phyloP scores from a whole-genome alignment of 2,888 invertebrate species.

The Agriopis leucophaearia region DNA sequence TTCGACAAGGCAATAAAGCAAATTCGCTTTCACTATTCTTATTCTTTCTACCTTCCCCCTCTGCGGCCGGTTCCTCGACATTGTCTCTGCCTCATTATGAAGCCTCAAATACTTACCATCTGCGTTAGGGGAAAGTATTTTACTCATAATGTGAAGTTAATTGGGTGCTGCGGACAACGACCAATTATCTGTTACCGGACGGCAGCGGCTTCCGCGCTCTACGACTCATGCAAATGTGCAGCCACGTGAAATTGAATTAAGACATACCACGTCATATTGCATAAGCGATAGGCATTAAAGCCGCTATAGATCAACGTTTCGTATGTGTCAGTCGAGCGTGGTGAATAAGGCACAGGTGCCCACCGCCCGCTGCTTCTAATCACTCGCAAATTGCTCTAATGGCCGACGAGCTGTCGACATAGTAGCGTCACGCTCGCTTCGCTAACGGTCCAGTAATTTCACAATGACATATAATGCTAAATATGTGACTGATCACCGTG shows the following conservation, averaged over 20 bases:
- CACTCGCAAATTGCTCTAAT: conserved; percentile 65
- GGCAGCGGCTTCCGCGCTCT: conserved; percentile 53
- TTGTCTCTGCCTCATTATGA: conserved; percentile 64
- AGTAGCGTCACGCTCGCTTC: conserved; percentile 55
- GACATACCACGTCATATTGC: conserved; percentile 39
- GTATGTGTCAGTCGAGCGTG: conserved; percentile 47
- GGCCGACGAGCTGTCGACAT: conserved; percentile 54
- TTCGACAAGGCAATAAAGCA: conserved; percentile 55
- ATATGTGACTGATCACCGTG: conserved; percentile 35
- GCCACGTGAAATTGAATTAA: conserved; percentile 56
- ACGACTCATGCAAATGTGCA: conserved; percentile 57
- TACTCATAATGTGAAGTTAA: conserved; percentile 59
- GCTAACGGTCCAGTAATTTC: conserved; percentile 58
- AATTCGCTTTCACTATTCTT: conserved; percentile 62
- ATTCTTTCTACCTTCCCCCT: conserved; percentile 32
- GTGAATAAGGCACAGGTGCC: conserved; percentile 49
- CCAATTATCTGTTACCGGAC: conserved; percentile 61
- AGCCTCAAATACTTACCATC: conserved; percentile 60
- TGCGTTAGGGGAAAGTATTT: conserved; percentile 67
- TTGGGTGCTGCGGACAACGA: conserved; percentile 59
- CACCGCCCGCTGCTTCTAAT: conserved; percentile 58
- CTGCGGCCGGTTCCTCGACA: conserved; percentile 49
- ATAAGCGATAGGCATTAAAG: conserved; percentile 31
- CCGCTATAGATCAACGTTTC: conserved; percentile 22
- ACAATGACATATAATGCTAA: conserved; percentile 53